A percentile compares a stretch with the other conserved stretches of the same genome.
These are phyloP conservation scores for Campylomormyrus numenius DNA, from an alignment of 2,113 vertebrate species.

Conservation along the genomic window DNA sequence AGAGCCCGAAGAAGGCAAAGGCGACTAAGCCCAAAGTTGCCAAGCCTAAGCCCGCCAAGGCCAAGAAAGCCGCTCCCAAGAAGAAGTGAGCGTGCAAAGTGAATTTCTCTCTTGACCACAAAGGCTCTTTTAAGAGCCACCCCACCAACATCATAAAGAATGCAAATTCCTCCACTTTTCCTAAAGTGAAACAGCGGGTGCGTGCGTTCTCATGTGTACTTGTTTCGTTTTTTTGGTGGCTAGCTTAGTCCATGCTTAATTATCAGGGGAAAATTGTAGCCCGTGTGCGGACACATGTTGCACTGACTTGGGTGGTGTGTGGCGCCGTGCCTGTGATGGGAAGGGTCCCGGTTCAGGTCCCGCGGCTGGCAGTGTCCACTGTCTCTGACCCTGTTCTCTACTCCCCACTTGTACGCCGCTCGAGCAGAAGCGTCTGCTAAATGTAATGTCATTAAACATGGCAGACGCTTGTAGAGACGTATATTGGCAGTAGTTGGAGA, in stretches of 20 bases:
- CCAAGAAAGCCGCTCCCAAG: not conserved
- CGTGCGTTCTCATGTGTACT: not conserved
- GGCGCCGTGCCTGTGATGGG: not conserved
- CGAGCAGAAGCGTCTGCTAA: not conserved
- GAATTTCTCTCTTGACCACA: not conserved
- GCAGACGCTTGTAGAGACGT: not conserved
- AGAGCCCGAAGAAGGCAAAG: not conserved
- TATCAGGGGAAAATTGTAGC: not conserved
- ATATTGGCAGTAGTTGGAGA: not conserved
- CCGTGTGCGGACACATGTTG: not conserved
- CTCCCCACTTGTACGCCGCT: not conserved
- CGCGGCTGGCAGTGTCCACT: not conserved
- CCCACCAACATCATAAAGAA: not conserved
- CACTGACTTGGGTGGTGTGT: not conserved
- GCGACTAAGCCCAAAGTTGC: not conserved
- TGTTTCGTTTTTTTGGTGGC: not conserved
- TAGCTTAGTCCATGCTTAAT: not conserved
- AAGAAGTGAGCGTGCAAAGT: not conserved
- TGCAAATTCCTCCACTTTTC: not conserved
- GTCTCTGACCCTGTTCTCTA: not conserved
- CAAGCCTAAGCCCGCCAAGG: not conserved
- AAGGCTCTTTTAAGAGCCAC: conserved; percentile 9
- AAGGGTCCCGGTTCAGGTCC: not conserved
- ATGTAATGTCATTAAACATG: not conserved
- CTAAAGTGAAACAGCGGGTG: not conserved